Base-by-base conservation (phyloP, 2,797 vertebrate species). In the Pseudochirops corinnae region DNA sequence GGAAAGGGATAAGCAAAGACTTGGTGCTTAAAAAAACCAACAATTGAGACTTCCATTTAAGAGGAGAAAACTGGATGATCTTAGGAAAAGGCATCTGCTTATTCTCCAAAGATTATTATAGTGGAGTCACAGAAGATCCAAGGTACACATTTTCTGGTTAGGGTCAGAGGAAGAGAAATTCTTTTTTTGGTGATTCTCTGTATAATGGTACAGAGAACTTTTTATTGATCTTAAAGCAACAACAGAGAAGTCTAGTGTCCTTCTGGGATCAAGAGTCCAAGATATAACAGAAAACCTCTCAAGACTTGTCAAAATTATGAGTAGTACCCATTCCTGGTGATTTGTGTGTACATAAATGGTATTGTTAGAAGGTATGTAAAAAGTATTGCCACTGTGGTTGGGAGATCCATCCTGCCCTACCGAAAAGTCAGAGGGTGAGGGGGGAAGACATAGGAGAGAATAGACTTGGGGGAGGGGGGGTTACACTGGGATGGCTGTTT, bases 1-100 rank as follows among this genome's bases (percentile, higher is more conserved):
- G 46, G 46, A 46, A 46, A 46, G 46, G 46, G 46, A 46, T 14
- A 97, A 96, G 58, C 92, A 29, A 67, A 46, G 93, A 50, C 53
- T 95, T 92, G 95, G 91, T 93, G 67, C 92, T n/a, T 67, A n/a
- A n/a, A n/a, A 97, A 95, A 97, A 92, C 46, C 46, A 92, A 96
- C 90, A 55, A 95, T 24, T 91, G 56, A 93, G 92, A 93, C 5
- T 67, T 5, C 33, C n/a, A 5, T 67, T n/a, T 67, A n/a, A 67
- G 62, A 67, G 33, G 33, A 67, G 14, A 16, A 67, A 67, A 33
- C 33, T 67, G 14, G 33, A 67, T n/a, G 62, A 67, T n/a, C 31
- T 62, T 33, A 33, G 33, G 60, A 62, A 62, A 12, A 62, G 4
- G 5, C 33, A 14, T 62, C 11, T 62, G 60, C 3, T 62, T 33